Evolutionary conservation across 2,797 vertebrate genomes (phyloP), one percentile per base, ranked within the genome.

Genomic region (Gambusia yucatana): DNA sequence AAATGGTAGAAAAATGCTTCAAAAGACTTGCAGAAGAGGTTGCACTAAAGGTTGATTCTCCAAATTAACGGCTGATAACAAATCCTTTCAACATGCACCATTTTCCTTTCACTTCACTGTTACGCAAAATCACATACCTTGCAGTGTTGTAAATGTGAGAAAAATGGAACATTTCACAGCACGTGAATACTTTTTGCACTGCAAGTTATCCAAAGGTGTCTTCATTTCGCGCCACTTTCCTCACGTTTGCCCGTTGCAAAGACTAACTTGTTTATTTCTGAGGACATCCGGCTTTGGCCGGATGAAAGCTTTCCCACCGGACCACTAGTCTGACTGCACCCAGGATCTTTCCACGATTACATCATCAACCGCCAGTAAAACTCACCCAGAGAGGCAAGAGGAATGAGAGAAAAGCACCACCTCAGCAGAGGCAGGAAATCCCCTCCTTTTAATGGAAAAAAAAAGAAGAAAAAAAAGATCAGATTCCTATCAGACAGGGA

Each of bases 291-390:
- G 86, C 88, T 80, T 85, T 87, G 87, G 92, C 88, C 85, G 91
- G 89, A 92, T 89, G 86, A 94, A 84, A 92, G 84, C 94, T 91
- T 94, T 89, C 93, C 93, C 87, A 88, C 88, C 89, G 87, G 93
- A 94, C 94, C 91, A 86, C 85, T 88, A 92, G 90, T 93, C 80
- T 89, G 90, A 91, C 89, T 93, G 92, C 88, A 90, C 86, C 86
- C 87, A 63, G 88, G 88, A 92, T 85, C 79, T 89, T 87, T 94
- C 89, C 90, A 86, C 83, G 76, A 91, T 94, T 85, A 92, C 93
- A 87, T 96, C 95, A 95, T 48, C 6, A 65, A 92, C 79, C 82
- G 30, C 88, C 88, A 85, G 85, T 89, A 92, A 61, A 75, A 89
- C 85, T 90, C 87, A 87, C 73, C 87, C 87, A 71, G 86, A 85